A percentile compares a stretch with the other conserved stretches of the same genome.
These are phyloP conservation scores for Stegostoma tigrinum DNA, from an alignment of 2,113 vertebrate species.

Conservation along the genomic window DNA sequence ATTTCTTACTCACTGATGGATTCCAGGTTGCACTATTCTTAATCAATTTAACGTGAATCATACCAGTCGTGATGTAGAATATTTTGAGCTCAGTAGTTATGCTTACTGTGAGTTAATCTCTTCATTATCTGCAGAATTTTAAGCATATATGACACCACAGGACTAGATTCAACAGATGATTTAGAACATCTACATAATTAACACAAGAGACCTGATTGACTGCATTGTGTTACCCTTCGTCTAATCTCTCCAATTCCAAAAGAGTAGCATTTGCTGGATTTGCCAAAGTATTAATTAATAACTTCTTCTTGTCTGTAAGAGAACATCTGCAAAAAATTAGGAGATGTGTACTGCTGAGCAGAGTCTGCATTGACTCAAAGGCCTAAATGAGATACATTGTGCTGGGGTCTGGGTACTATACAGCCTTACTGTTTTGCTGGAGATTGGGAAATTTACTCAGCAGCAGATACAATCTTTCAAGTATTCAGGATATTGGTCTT, in stretches of 20 bases:
- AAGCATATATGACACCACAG: neutral
- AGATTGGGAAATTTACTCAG: neutral
- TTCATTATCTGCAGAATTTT: neutral
- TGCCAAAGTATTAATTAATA: neutral
- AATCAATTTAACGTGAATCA: neutral
- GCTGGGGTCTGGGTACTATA: neutral
- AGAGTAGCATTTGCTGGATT: constrained; percentile 2
- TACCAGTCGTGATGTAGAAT: neutral
- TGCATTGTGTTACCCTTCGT: neutral
- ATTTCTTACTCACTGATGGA: neutral
- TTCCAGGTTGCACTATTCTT: neutral
- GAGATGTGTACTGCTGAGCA: neutral
- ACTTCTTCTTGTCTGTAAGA: neutral
- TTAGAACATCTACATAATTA: neutral
- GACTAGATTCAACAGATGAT: neutral
- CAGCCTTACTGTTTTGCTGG: neutral
- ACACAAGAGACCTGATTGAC: neutral
- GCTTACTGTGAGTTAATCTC: neutral
- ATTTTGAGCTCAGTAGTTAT: neutral
- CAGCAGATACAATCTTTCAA: neutral
- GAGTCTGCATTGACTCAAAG: neutral
- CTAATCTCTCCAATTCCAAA: neutral
- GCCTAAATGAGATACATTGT: neutral
- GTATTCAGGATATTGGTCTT: neutral
- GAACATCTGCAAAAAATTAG: neutral